A percentile compares a stretch with the other conserved stretches of the same genome.
phyloP scores from a whole-genome alignment of 2,888 invertebrate species.

The Thalpophila matura region DNA sequence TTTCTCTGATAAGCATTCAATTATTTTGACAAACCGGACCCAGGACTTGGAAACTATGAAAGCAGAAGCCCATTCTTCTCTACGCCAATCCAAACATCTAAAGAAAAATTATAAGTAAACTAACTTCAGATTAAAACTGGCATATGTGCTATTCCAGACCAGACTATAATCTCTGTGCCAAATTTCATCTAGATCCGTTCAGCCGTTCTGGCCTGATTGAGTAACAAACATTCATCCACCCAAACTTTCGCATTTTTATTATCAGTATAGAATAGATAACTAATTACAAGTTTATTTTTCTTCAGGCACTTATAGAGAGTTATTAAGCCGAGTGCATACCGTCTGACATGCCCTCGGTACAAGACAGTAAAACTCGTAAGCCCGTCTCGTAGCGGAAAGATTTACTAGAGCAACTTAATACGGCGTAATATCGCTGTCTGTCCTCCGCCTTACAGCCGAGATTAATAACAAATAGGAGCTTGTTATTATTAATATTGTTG shows the following conservation, averaged over 20 bases:
- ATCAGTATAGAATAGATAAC: constrained; percentile 12
- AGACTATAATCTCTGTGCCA: too few relatives aligned
- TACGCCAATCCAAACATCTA: constrained; percentile 7
- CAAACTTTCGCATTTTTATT: too few relatives aligned
- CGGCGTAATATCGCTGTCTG: constrained; percentile 82
- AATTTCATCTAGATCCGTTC: too few relatives aligned
- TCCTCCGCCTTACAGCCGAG: constrained; percentile 63
- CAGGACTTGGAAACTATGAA: too few relatives aligned
- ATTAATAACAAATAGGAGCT: constrained; percentile 59
- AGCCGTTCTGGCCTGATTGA: too few relatives aligned
- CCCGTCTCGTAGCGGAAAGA: constrained; percentile 84
- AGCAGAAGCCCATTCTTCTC: too few relatives aligned
- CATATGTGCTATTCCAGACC: too few relatives aligned
- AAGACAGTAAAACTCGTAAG: constrained; percentile 90
- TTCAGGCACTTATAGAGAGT: constrained; percentile 42
- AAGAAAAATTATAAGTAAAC: too few relatives aligned
- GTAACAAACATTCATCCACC: too few relatives aligned
- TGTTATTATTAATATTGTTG: constrained; percentile 52
- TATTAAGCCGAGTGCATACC: constrained; percentile 62
- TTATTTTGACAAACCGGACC: too few relatives aligned
- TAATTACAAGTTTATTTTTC: constrained; percentile 52
- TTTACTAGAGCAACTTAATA: constrained; percentile 89
- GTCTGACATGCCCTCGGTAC: constrained; percentile 69
- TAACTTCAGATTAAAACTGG: too few relatives aligned
- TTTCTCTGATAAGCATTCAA: too few relatives aligned